These are phyloP conservation scores for Delichon dasypus DNA, from an alignment of 2,797 vertebrate species.

Conservation along the genomic window DNA sequence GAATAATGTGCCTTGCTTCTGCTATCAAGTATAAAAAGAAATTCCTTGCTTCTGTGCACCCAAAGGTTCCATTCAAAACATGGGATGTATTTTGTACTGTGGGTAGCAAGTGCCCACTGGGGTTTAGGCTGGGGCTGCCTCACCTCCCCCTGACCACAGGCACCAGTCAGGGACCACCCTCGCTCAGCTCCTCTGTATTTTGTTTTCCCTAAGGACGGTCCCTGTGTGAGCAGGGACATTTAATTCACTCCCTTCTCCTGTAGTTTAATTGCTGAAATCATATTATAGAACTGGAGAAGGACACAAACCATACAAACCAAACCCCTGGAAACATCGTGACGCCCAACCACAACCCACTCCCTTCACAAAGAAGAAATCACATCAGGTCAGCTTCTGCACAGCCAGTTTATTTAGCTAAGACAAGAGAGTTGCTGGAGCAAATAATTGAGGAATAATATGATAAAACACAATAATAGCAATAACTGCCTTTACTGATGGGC, in stretches of 20 bases:
- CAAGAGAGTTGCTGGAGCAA: conserved; percentile 40
- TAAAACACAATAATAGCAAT: conserved; percentile 5
- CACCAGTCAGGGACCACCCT: background rate
- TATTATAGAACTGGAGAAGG: background rate
- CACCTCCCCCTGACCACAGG: background rate
- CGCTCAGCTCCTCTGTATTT: background rate
- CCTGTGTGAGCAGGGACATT: background rate
- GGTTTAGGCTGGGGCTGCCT: background rate
- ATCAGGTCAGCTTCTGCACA: background rate
- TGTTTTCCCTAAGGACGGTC: background rate
- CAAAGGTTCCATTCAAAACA: background rate
- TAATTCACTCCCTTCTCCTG: background rate
- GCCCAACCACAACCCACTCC: background rate
- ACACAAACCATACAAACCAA: background rate
- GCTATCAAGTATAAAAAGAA: background rate
- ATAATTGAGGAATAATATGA: conserved; percentile 20
- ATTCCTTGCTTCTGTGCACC: background rate
- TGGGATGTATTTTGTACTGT: background rate
- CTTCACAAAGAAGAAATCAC: background rate
- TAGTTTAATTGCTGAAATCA: background rate
- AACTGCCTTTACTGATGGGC: background rate
- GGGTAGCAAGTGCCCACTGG: background rate
- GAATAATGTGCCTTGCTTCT: conserved; percentile 17
- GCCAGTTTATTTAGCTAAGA: conserved; percentile 11
- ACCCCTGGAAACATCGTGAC: background rate